phyloP scores from a whole-genome alignment of 1,140 invertebrate species.

The Hydropsyche tenuis region DNA sequence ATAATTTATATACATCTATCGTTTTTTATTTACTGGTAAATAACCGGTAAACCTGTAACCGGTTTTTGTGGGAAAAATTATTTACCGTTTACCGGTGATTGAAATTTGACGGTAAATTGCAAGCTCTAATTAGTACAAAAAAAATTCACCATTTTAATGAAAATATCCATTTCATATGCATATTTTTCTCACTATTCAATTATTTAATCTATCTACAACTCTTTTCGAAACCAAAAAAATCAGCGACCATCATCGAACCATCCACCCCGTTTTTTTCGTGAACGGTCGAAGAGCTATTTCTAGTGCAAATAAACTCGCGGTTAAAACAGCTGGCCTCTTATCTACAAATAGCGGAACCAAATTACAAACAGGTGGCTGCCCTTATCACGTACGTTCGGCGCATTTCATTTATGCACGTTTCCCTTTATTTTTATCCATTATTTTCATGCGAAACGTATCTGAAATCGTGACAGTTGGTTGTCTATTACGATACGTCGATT shows the following conservation, averaged over 20 bases:
- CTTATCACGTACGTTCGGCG: conserved; percentile 28
- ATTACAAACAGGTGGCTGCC: conserved; percentile 41
- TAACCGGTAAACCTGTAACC: too few species aligned
- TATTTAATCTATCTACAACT: background rate
- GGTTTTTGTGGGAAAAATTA: too few species aligned
- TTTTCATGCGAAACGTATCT: too few species aligned
- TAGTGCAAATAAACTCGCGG: conserved; percentile 37
- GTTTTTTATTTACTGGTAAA: too few species aligned
- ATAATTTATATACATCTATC: too few species aligned
- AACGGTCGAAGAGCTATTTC: conserved; percentile 9
- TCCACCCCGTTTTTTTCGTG: background rate
- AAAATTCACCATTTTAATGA: background rate
- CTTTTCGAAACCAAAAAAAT: background rate
- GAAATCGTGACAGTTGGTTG: too few species aligned
- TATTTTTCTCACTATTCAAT: background rate
- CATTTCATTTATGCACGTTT: background rate
- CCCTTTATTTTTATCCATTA: too few species aligned
- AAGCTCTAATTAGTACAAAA: background rate
- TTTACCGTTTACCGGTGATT: background rate
- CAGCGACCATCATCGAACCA: background rate
- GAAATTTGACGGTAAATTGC: too few species aligned
- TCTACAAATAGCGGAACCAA: conserved; percentile 43
- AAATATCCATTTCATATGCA: background rate
- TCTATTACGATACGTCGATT: too few species aligned
- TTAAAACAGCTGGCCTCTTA: conserved; percentile 34